Base-by-base conservation (phyloP, 2,113 vertebrate species). In the Neopipo cinnamomea region DNA sequence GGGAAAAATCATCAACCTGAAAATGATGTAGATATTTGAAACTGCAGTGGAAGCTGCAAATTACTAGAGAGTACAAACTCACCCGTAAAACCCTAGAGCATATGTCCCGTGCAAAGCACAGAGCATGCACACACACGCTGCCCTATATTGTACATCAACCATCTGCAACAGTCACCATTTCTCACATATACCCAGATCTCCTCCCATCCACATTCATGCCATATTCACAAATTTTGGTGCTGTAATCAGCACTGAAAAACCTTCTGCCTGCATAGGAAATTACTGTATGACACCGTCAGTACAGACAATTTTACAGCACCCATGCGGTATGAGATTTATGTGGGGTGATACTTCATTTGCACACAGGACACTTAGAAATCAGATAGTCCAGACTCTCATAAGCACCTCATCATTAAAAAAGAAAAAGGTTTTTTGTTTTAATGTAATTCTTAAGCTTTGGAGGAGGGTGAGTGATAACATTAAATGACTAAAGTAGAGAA, bases 1-100 rank as follows among this genome's bases (percentile, higher is more conserved):
- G 87, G 81, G 93, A 84, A 94, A 93, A 94, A 86, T 85, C 95
- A 94, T 81, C 95, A 92, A 84, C 79, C 80, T 93, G 96, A 96
- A 95, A 95, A 92, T 6, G 49, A 94, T 89, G 85, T 25, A 22
- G 90, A 41, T 72, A 70, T 89, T 35, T 39, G 56, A 82, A 93
- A 86, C 58, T 1, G 8, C 2, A 0, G 33, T 25, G 63, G 85
- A 80, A 90, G 80, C 77, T 39, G 82, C 30, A 88, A 73, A 80
- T 86, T 78, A 66, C 56, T 47, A 47, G 15, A 86, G 70, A 50
- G 83, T 53, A 87, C 62, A 82, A 70, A 95, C 28, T 85, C 83
- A 91, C 61, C 73, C 13, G 27, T 96, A 82, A 96, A 96, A 31
- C 66, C 94, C 93, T 83, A 42, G 66, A 92, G 93, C 73, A 22